Evolutionary conservation across 2,888 invertebrate genomes (phyloP), one percentile per base, ranked within the genome.

Genomic region (Silvanus unidentatus): DNA sequence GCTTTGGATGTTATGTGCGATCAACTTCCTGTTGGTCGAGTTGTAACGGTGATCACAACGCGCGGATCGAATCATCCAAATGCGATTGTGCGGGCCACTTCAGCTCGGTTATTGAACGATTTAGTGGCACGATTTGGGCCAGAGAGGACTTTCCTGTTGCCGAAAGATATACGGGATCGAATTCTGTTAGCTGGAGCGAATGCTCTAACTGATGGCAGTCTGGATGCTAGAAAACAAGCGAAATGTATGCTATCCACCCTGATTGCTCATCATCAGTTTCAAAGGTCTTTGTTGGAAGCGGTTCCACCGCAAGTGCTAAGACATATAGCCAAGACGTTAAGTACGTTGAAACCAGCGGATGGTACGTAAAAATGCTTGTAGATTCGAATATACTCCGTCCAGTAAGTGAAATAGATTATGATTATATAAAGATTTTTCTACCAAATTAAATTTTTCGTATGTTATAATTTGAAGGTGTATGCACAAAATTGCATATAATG

Each of bases 1-100:
- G 89, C 95, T 1, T 71, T 98, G 34, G 87, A 85, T 58, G 77
- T 81, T 10, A 85, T 98, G 80, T 84, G 91, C 45, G 84, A 88
- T 45, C 78, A 85, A 48, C 77, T 90, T 12, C 81, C 83, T 16
- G 80, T 86, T 4, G 73, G 77, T 4, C 82, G 85, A 55, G 80
- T 84, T 1, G 78, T 84, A 1, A 73, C 76, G 16, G 80, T 87
- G 8, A 69, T 91, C 42, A 76, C 82, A 4, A 72, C 78, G 28
- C 81, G 84, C 47, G 90, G 91, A 1, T 82, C 82, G 0, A 72
- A 73, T 10, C 95, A 97, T 70, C 89, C 91, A 56, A 95, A 94
- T 66, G 86, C 88, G 0, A 77, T 88, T 3, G 93, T 97, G 2
- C 79, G 95, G 16, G 86, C 90, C 37, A 82, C 91, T 5, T 81